These are phyloP conservation scores for Amphiura filiformis DNA, from an alignment of 35 echinoderm and acorn worm genomes.

Conservation along the genomic window DNA sequence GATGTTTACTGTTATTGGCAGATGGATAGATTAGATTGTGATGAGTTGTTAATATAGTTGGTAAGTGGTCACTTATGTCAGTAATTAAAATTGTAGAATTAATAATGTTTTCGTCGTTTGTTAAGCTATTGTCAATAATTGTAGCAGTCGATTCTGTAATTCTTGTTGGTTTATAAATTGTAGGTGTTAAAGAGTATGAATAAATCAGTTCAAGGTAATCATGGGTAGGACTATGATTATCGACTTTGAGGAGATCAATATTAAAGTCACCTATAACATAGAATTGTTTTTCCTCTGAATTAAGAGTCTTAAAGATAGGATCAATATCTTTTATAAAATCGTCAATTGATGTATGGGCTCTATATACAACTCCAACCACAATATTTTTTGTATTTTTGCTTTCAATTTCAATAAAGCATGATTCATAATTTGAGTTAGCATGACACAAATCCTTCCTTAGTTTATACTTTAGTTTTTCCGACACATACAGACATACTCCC, in stretches of 20 bases:
- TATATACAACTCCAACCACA: background rate
- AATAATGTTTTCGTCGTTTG: background rate
- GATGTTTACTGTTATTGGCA: too few species aligned
- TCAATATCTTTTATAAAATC: background rate
- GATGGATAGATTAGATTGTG: background rate
- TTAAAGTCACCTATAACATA: background rate
- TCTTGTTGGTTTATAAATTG: background rate
- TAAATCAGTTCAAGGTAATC: background rate
- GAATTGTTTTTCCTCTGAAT: background rate
- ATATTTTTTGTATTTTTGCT: background rate
- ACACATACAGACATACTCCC: background rate
- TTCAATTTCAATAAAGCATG: background rate
- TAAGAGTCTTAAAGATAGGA: background rate
- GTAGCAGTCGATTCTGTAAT: background rate
- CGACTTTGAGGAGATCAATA: conserved; percentile 3
- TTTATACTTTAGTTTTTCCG: background rate
- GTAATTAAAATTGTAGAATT: background rate
- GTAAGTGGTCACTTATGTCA: background rate
- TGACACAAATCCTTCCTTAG: background rate
- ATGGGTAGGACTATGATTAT: background rate
- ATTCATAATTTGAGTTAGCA: background rate
- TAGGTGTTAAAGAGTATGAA: background rate
- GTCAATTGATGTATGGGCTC: background rate
- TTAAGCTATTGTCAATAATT: background rate
- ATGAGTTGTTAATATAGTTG: background rate